Percentiles rank a stretch among this genome's conserved stretches.
Conservation (phyloP, 2,888 invertebrate genomes). For the Thymelicus acteon region DNA sequence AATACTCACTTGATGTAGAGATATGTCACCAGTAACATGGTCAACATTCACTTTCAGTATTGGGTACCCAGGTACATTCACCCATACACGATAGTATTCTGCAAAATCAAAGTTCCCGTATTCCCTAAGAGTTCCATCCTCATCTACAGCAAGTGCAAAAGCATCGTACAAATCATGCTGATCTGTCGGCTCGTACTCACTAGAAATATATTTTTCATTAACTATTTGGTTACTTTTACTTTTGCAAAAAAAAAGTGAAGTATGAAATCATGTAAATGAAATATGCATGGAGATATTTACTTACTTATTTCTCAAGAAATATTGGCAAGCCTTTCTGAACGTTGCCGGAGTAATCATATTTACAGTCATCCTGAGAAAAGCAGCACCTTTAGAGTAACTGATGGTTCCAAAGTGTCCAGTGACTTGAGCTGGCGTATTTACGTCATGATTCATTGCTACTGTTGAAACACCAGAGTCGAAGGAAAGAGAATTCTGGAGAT, state of each 20-base stretch:
- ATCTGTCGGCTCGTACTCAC: slow-evolving; percentile 69
- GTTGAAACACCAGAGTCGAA: slow-evolving; percentile 67
- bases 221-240: neutral
- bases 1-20: slow-evolving; percentile 67
- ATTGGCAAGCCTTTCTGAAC: slow-evolving; percentile 61
- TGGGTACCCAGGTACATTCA: slow-evolving; percentile 86
- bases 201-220: slow-evolving; percentile 49
- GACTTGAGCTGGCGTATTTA: slow-evolving; percentile 86
- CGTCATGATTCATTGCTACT: slow-evolving; percentile 85
- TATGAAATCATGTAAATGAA: no score
- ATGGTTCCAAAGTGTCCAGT: slow-evolving; percentile 87
- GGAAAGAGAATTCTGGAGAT: slow-evolving; percentile 86
- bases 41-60: slow-evolving; percentile 79
- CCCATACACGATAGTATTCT: slow-evolving; percentile 86
- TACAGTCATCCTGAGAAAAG: slow-evolving; percentile 72
- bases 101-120: slow-evolving; percentile 65
- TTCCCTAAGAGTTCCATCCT: slow-evolving; percentile 59
- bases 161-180: slow-evolving; percentile 79
- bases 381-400: slow-evolving; percentile 88
- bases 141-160: slow-evolving; percentile 67
- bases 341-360: slow-evolving; percentile 67
- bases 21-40: slow-evolving; percentile 61
- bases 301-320: slow-evolving; percentile 80
- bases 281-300: slow-evolving; percentile 44
- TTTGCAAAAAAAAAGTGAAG: no score